These are phyloP conservation scores for Liparis tanakae DNA, from an alignment of 2,797 vertebrate species.

Conservation along the genomic window DNA sequence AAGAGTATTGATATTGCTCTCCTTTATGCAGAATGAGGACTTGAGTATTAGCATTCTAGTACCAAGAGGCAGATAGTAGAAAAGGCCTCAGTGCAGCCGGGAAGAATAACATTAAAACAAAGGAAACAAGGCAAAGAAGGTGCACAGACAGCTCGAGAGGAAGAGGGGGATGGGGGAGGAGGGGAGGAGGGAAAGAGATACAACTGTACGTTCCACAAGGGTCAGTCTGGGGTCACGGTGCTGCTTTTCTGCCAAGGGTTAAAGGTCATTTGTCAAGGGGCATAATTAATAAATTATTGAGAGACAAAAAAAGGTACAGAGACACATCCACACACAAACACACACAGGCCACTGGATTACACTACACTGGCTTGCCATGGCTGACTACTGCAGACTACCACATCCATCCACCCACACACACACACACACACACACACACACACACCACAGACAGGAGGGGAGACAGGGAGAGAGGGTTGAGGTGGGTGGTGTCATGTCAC, in stretches of 20 bases:
- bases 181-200: slow-evolving; percentile 39
- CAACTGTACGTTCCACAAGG: slow-evolving; percentile 68
- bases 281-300: slow-evolving; percentile 76
- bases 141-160: slow-evolving; percentile 73
- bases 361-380: slow-evolving; percentile 53
- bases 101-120: slow-evolving; percentile 55
- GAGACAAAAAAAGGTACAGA: slow-evolving; percentile 48
- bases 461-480: slow-evolving; percentile 45
- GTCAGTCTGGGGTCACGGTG: slow-evolving; percentile 82
- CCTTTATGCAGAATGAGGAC: slow-evolving; percentile 61
- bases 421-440: slow-evolving; percentile 15
- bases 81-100: slow-evolving; percentile 72
- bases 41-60: slow-evolving; percentile 74
- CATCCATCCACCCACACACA: slow-evolving; percentile 49
- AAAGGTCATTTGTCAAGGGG: slow-evolving; percentile 76
- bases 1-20: slow-evolving; percentile 45
- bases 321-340: slow-evolving; percentile 58
- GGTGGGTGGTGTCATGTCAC: slow-evolving; percentile 81
- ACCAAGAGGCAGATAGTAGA: slow-evolving; percentile 56
- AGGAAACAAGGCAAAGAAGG: slow-evolving; percentile 72
- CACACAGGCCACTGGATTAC: slow-evolving; percentile 61
- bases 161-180: slow-evolving; percentile 40
- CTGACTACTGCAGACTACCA: slow-evolving; percentile 65
- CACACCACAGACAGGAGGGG: slow-evolving; percentile 58
- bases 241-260: slow-evolving; percentile 84